Percentiles rank a stretch among this genome's conserved stretches.
Evolutionary conservation across 2,888 invertebrate species (phyloP).

Genomic region (Ischnura elegans): DNA sequence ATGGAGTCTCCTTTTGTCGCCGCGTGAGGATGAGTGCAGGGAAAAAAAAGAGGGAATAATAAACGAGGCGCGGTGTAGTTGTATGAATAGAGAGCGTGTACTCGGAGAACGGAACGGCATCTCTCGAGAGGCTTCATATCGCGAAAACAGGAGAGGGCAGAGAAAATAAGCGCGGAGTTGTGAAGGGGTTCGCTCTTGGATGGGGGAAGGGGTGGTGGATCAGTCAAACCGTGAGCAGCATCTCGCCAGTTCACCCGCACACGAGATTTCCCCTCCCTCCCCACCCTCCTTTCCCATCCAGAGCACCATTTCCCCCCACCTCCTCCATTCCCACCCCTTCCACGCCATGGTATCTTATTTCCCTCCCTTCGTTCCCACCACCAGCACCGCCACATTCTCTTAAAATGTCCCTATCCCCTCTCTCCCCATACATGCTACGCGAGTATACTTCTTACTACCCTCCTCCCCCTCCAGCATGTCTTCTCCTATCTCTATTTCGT

Average conservation of each 20-base stretch:
- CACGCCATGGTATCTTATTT: too few species aligned
- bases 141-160: background rate
- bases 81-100: conserved; percentile 58
- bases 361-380: background rate
- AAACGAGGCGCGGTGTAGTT: conserved; percentile 38
- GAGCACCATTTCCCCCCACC: background rate
- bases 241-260: background rate
- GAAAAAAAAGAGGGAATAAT: conserved; percentile 18
- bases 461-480: background rate
- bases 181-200: background rate
- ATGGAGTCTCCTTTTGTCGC: background rate
- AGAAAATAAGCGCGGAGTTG: background rate
- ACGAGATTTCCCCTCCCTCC: background rate
- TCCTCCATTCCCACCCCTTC: background rate
- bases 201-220: background rate
- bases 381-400: background rate
- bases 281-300: background rate
- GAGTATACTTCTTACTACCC: too few species aligned
- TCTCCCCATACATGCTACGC: too few species aligned
- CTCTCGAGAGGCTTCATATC: conserved; percentile 50
- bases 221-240: conserved; percentile 34
- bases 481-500: background rate
- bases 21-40: background rate
- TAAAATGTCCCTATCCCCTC: background rate
- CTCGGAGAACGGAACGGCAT: conserved; percentile 25